Conservation (phyloP, 30 jellyfish, hydroid and myxozoan genomes). For the Aurelia aurita complex sp. Pacific region DNA sequence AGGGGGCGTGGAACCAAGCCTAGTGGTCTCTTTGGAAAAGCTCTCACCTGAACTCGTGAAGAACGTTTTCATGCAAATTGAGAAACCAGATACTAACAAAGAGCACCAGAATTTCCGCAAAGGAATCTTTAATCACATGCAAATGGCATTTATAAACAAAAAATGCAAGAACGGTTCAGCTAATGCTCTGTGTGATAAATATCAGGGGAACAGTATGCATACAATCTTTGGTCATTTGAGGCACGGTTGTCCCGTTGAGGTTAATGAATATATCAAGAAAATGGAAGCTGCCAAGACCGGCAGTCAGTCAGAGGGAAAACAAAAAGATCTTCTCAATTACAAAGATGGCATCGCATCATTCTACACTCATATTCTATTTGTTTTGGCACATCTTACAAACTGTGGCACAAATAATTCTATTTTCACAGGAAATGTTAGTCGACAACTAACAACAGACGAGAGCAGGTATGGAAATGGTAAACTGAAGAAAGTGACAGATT, state of each 20-base stretch:
- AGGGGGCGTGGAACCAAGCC: conserved; percentile 48
- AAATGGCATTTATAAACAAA: neutral
- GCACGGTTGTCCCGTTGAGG: conserved; percentile 35
- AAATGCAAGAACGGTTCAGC: neutral
- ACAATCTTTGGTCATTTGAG: neutral
- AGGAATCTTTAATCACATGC: conserved; percentile 35
- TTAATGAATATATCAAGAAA: neutral
- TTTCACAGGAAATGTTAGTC: conserved; percentile 41
- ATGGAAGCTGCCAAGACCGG: neutral
- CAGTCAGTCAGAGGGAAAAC: neutral
- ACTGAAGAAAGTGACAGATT: conserved; percentile 41
- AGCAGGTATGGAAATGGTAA: conserved; percentile 51
- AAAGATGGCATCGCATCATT: conserved; percentile 43
- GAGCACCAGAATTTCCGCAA: conserved; percentile 20
- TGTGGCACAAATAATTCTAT: conserved; percentile 52
- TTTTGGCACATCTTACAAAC: conserved; percentile 37
- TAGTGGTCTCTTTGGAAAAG: conserved; percentile 49
- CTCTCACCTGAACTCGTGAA: conserved; percentile 20
- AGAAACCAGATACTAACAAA: conserved; percentile 34
- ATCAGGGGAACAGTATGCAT: neutral
- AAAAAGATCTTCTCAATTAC: neutral
- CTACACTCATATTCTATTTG: conserved; percentile 41
- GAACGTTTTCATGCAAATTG: conserved; percentile 56
- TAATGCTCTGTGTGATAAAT: neutral
- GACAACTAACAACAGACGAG: conserved; percentile 45